phyloP scores from a whole-genome alignment of 2,888 invertebrate genomes.

The Diaprepes abbreviatus region DNA sequence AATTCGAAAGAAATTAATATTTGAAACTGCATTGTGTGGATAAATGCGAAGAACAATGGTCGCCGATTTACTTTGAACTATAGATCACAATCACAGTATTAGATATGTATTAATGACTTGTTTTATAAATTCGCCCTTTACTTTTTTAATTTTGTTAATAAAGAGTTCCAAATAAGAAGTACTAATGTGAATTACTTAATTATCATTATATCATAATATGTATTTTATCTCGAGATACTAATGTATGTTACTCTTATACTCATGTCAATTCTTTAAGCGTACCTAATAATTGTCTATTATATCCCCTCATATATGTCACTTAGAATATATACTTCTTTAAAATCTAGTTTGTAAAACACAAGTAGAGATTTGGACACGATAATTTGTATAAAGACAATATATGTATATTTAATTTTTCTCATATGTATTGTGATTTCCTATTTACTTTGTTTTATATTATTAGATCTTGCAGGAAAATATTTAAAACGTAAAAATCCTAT shows the following conservation, averaged over 20 bases:
- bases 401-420: not conserved
- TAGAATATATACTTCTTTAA: not conserved
- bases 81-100: too few species aligned
- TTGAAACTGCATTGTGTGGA: too few species aligned
- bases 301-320: not conserved
- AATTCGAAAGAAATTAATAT: too few species aligned
- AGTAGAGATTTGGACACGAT: not conserved
- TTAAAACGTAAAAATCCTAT: not conserved
- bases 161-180: too few species aligned
- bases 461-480: not conserved
- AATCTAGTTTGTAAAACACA: not conserved
- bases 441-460: not conserved
- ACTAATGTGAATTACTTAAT: too few species aligned
- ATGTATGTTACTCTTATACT: not conserved
- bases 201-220: too few species aligned
- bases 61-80: too few species aligned
- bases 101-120: too few species aligned
- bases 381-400: not conserved
- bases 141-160: too few species aligned
- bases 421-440: not conserved
- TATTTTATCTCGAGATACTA: not conserved
- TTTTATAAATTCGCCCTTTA: too few species aligned
- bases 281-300: not conserved
- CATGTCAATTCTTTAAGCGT: conserved; percentile 8
- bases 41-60: too few species aligned